Percentiles rank a stretch among this genome's conserved stretches.
phyloP scores from a whole-genome alignment of 2,797 vertebrate species.

The Clarias laeviceps region DNA sequence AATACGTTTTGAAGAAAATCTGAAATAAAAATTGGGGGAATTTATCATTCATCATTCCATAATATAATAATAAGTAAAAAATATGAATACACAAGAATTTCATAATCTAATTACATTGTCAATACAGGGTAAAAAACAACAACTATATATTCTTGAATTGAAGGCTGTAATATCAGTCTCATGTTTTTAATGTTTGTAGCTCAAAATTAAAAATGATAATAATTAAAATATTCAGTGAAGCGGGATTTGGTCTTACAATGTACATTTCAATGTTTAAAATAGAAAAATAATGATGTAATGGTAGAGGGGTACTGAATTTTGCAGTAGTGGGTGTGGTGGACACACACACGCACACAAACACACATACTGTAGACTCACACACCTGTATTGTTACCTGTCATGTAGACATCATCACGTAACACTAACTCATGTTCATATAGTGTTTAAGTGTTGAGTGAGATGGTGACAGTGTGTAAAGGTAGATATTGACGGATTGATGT shows the following conservation, averaged over 20 bases:
- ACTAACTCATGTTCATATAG: neutral
- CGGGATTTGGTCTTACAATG: neutral
- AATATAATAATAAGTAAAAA: neutral
- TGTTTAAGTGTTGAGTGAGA: neutral
- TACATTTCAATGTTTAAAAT: neutral
- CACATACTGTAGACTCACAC: neutral
- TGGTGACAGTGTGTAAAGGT: slow-evolving; percentile 1
- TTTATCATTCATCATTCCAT: too few relatives aligned
- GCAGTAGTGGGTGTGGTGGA: slow-evolving; percentile 55
- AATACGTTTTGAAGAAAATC: neutral
- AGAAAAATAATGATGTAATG: slow-evolving; percentile 23
- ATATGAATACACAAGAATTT: neutral
- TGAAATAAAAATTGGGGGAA: neutral
- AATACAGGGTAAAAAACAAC: neutral
- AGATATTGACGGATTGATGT: slow-evolving; percentile 21
- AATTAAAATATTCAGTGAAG: neutral
- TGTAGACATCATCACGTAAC: neutral
- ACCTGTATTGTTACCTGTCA: neutral
- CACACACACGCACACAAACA: slow-evolving; percentile 42
- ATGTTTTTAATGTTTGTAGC: neutral
- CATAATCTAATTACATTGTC: neutral
- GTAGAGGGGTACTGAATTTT: slow-evolving; percentile 55
- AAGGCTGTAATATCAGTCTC: neutral
- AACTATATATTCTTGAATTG: neutral
- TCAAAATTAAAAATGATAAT: neutral